Evolutionary conservation across 2,888 invertebrate genomes (phyloP).

Genomic region (Hybos culiciformis): DNA sequence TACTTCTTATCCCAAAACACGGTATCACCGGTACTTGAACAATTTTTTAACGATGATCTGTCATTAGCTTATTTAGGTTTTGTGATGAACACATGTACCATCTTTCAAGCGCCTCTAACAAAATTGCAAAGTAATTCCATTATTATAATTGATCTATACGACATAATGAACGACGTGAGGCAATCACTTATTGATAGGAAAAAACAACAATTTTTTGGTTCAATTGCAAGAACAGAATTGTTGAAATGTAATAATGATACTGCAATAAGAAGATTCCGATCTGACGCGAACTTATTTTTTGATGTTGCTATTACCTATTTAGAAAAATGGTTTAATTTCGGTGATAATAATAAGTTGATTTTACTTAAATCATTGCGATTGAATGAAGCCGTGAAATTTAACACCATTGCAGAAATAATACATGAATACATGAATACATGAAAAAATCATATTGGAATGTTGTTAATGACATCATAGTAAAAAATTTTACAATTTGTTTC

Average conservation of each 20-base stretch:
- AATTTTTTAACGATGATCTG: constrained; percentile 5
- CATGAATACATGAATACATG: too few species aligned
- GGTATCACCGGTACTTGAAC: background rate
- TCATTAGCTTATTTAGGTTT: constrained; percentile 3
- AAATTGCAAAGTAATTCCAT: constrained; percentile 3
- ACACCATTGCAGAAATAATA: constrained; percentile 3
- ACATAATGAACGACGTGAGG: constrained; percentile 2
- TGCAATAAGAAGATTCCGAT: background rate
- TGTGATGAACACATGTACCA: constrained; percentile 3
- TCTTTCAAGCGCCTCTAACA: constrained; percentile 1
- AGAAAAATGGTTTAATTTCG: constrained; percentile 3
- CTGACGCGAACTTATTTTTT: background rate
- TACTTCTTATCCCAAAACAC: constrained; percentile 5
- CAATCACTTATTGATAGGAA: constrained; percentile 1
- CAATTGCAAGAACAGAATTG: background rate
- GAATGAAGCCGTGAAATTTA: constrained; percentile 1
- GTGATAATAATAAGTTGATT: constrained; percentile 5
- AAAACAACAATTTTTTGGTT: constrained; percentile 4
- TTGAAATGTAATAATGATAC: background rate
- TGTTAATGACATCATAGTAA: too few species aligned
- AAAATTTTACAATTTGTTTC: too few species aligned
- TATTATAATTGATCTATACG: constrained; percentile 4
- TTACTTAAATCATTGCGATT: constrained; percentile 2
- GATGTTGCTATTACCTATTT: background rate
- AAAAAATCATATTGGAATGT: too few species aligned